Evolutionary conservation across 2,888 invertebrate species (phyloP).

Genomic region (Andrena camellia): DNA sequence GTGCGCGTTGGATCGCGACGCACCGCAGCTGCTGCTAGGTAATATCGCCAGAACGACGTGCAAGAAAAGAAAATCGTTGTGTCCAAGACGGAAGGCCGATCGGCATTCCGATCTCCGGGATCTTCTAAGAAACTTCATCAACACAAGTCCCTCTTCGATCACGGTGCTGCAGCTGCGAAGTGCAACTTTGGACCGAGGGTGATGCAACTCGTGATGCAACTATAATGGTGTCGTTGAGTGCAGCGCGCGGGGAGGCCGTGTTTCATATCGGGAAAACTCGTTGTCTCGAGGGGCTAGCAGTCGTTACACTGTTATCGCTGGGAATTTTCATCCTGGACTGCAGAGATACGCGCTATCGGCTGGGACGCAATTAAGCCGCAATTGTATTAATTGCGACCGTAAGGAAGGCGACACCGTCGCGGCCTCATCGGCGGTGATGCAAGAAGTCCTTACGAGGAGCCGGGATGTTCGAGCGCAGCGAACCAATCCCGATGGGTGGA

Average conservation of each 20-base stretch:
- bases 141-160: background rate
- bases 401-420: background rate
- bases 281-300: background rate
- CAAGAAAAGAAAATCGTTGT: slow-evolving; percentile 54
- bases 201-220: slow-evolving; percentile 43
- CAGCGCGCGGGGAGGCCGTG: background rate
- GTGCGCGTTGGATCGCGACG: slow-evolving; percentile 32
- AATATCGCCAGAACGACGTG: slow-evolving; percentile 27
- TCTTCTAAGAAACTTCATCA: slow-evolving; percentile 63
- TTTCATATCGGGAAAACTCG: background rate
- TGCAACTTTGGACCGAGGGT: slow-evolving; percentile 2
- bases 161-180: slow-evolving; percentile 32
- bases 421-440: background rate
- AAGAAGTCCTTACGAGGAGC: background rate
- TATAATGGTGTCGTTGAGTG: slow-evolving; percentile 18
- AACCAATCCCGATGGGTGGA: slow-evolving; percentile 22
- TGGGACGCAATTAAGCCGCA: background rate
- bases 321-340: background rate
- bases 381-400: slow-evolving; percentile 17
- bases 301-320: background rate
- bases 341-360: background rate
- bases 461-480: background rate
- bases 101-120: slow-evolving; percentile 62
- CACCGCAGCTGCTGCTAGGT: slow-evolving; percentile 56
- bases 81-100: slow-evolving; percentile 54